phyloP scores from a whole-genome alignment of 2,797 vertebrate species.

The Lithobates sylvaticus region DNA sequence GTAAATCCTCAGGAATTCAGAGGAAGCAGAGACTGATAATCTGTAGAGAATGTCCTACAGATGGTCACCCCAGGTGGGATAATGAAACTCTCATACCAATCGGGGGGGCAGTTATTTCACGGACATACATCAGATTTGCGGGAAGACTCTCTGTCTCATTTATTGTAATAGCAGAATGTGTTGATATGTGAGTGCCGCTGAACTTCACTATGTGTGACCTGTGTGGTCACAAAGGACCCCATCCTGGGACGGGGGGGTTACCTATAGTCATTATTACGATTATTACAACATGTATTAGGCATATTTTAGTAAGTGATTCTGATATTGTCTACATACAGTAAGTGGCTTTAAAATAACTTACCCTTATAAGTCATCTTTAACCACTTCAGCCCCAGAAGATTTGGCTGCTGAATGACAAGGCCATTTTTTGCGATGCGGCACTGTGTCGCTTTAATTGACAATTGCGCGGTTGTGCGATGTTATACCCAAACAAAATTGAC shows the following conservation, averaged over 20 bases:
- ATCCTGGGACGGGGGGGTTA: neutral
- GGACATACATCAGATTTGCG: neutral
- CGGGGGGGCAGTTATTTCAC: neutral
- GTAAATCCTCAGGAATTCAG: constrained; percentile 30
- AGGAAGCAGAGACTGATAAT: constrained; percentile 14
- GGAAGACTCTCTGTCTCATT: neutral
- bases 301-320: neutral
- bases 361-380: too few species aligned
- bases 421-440: too few species aligned
- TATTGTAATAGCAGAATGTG: neutral
- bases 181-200: neutral
- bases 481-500: too few species aligned
- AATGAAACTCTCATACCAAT: neutral
- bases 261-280: too few species aligned
- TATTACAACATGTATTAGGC: too few species aligned
- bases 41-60: constrained; percentile 39
- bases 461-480: too few species aligned
- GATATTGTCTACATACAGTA: neutral
- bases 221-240: neutral
- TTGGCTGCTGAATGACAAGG: too few species aligned
- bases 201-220: neutral
- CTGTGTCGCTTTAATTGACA: too few species aligned
- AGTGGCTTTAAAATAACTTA: neutral
- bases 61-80: constrained; percentile 42
- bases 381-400: too few species aligned